Evolutionary conservation across 2,113 vertebrate genomes (phyloP).

Genomic region (Pipra filicauda): DNA sequence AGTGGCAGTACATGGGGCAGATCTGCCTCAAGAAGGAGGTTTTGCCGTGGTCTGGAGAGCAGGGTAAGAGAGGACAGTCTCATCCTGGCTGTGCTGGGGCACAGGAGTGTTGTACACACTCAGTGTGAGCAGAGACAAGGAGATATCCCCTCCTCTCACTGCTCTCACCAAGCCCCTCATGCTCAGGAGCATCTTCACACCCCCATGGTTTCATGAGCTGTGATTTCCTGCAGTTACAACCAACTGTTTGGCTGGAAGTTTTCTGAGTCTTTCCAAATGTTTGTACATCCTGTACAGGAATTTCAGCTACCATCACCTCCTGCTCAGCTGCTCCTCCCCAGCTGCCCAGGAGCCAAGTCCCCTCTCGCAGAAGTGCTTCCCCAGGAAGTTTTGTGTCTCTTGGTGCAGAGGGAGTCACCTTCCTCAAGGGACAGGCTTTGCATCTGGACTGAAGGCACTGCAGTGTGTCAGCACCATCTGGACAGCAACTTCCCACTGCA

Average conservation of each 20-base stretch:
- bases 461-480: conserved; percentile 6
- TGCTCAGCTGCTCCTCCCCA: neutral
- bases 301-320: neutral
- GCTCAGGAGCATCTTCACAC: neutral
- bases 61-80: neutral
- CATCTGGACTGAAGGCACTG: neutral
- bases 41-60: accelerated
- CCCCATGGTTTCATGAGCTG: neutral
- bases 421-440: neutral
- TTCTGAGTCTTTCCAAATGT: neutral
- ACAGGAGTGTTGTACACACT: accelerated
- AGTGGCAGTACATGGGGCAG: neutral
- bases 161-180: neutral
- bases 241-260: neutral
- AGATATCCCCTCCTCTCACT: neutral
- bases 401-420: neutral
- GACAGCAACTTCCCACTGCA: neutral
- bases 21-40: neutral
- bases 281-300: neutral
- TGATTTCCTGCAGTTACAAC: neutral
- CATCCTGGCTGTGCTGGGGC: neutral
- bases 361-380: neutral
- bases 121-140: neutral
- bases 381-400: neutral
- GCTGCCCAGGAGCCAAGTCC: neutral